Evolutionary conservation across 2,113 vertebrate species (phyloP).

Genomic region (Naja naja): DNA sequence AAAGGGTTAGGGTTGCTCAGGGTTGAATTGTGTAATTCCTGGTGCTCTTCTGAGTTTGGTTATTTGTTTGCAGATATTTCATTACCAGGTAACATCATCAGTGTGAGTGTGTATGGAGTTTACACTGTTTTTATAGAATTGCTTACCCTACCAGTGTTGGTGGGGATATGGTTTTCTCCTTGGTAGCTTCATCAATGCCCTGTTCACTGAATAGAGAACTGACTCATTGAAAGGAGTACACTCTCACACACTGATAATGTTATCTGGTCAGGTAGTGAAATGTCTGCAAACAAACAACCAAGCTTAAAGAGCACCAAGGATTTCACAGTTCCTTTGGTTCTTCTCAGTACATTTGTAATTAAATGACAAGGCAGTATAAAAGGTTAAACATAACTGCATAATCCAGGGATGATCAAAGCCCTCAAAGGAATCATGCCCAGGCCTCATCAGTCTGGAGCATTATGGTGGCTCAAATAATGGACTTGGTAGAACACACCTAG

Average conservation of each 20-base stretch:
- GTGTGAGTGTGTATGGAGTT: neutral
- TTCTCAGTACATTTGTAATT: neutral
- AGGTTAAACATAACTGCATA: neutral
- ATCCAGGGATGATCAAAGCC: neutral
- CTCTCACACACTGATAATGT: neutral
- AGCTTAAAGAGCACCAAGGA: neutral
- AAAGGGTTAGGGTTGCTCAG: neutral
- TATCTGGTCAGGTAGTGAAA: neutral
- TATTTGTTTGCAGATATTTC: no score
- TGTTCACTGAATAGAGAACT: neutral
- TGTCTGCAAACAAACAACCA: neutral
- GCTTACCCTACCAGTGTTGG: neutral
- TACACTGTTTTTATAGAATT: neutral
- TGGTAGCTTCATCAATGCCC: neutral
- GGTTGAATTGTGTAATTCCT: neutral
- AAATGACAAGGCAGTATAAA: neutral
- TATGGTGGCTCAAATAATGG: neutral
- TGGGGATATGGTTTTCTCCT: neutral
- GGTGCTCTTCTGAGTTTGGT: no score
- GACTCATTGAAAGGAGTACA: neutral
- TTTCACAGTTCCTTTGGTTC: neutral
- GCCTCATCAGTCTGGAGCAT: neutral
- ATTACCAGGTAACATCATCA: neutral
- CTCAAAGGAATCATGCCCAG: neutral
- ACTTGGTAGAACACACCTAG: neutral